Evolutionary conservation across 2,888 invertebrate genomes (phyloP).

Genomic region (Platycheirus albimanus): DNA sequence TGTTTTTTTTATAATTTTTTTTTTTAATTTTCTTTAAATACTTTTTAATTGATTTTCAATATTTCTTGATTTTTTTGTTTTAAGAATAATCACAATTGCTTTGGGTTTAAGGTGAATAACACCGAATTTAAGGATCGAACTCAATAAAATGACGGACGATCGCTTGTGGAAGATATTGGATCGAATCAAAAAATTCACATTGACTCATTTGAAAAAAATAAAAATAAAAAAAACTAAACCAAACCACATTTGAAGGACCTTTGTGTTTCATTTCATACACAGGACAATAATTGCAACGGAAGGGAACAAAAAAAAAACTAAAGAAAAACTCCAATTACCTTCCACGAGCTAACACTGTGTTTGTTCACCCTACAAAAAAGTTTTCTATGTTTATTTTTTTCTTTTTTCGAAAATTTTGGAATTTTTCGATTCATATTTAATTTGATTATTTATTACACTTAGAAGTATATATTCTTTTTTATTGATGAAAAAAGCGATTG

Average conservation of each 20-base stretch:
- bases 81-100: slow-evolving; percentile 73
- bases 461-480: slow-evolving; percentile 21
- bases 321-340: slow-evolving; percentile 51
- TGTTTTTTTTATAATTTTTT: slow-evolving; percentile 28
- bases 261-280: neutral
- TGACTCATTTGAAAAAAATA: slow-evolving; percentile 1
- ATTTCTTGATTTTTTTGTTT: slow-evolving; percentile 45
- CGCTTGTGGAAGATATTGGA: slow-evolving; percentile 70
- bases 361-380: slow-evolving; percentile 64
- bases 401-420: slow-evolving; percentile 33
- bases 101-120: slow-evolving; percentile 74
- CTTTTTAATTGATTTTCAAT: slow-evolving; percentile 20
- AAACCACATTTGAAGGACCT: slow-evolving; percentile 27
- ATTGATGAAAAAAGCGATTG: slow-evolving; percentile 54
- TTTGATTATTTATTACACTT: slow-evolving; percentile 61
- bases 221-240: slow-evolving; percentile 24
- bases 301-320: slow-evolving; percentile 18
- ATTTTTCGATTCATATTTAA: slow-evolving; percentile 15
- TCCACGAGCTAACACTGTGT: slow-evolving; percentile 68
- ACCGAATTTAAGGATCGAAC: slow-evolving; percentile 56
- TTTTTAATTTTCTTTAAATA: slow-evolving; percentile 59
- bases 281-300: slow-evolving; percentile 27
- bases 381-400: slow-evolving; percentile 4
- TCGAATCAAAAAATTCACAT: slow-evolving; percentile 11
- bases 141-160: slow-evolving; percentile 31